Evolutionary conservation across 2,113 vertebrate species (phyloP), one percentile per base, ranked within the genome.

Genomic region (Gallinago media): DNA sequence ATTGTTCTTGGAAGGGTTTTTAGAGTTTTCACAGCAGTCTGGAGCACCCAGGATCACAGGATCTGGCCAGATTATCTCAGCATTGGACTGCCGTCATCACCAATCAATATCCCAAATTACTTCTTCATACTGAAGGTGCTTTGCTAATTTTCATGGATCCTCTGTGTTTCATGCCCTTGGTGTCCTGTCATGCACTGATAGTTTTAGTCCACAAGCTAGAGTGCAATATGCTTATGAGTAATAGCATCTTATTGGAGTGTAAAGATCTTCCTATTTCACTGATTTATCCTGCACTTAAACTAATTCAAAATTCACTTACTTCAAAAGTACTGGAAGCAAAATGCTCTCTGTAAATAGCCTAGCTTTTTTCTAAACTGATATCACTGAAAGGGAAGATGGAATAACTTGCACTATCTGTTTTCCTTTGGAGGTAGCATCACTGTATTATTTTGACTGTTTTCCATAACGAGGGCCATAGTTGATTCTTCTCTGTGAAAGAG

Each of bases 271-370:
- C 96, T 96, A 96, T 98, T 97, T 96, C 87, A 5, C 93, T 94
- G 96, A 96, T 97, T 97, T 98, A 97, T 97, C 97, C 96, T 95
- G 96, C 97, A 98, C 96, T 97, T 97, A 97, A 97, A 97, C 95
- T 96, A 96, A 97, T 98, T 97, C 96, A 94, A 96, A 97, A 98
- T 97, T 97, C 96, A 97, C 97, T 98, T 97, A 95, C 82, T 79
- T 84, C 29, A 31, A 75, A 94, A 97, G 77, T 91, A 95, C 96
- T 95, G 92, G 96, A 74, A 93, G 91, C 91, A 68, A 83, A 93
- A 94, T 50, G 44, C 93, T 94, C 40, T 76, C 89, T 77, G 87
- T 96, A 96, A 97, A 98, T 97, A 98, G 95, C 78, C 85, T 29
- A 11, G 73, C 89, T 94, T 90, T 63, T 63, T 73, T 94, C 94